Evolutionary conservation across 2,113 vertebrate species (phyloP).

Genomic region (Rhinoptilus africanus): DNA sequence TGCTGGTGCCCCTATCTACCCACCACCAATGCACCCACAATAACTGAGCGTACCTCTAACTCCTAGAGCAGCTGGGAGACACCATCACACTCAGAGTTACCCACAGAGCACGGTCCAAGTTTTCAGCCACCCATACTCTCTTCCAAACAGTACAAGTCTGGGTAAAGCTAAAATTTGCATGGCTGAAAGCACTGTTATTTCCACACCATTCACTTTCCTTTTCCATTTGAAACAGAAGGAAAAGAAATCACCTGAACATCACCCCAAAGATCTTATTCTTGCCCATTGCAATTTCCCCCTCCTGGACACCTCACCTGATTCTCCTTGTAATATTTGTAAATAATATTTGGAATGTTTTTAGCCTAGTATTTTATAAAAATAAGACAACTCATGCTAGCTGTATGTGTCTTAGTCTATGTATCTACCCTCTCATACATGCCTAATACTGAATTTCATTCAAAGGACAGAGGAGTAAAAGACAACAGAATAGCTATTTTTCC

Average conservation of each 20-base stretch:
- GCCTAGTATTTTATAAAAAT: neutral
- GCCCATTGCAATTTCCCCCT: neutral
- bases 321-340: neutral
- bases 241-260: neutral
- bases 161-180: neutral
- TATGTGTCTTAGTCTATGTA: too few relatives aligned
- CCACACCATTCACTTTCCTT: neutral
- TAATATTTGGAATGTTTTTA: neutral
- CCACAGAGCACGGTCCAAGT: neutral
- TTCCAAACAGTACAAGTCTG: neutral
- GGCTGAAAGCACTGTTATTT: neutral
- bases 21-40: accelerated
- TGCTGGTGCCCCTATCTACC: accelerated
- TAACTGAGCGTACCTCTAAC: accelerated
- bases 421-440: neutral
- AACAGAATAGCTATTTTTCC: neutral
- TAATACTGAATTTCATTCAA: neutral
- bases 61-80: neutral
- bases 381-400: neutral
- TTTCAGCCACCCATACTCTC: neutral
- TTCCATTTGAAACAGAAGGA: neutral
- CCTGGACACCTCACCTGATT: neutral
- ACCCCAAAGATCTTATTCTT: neutral
- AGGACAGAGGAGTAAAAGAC: neutral
- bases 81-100: accelerated